Evolutionary conservation across 2,113 vertebrate genomes (phyloP).

Genomic region (Callospermophilus lateralis): DNA sequence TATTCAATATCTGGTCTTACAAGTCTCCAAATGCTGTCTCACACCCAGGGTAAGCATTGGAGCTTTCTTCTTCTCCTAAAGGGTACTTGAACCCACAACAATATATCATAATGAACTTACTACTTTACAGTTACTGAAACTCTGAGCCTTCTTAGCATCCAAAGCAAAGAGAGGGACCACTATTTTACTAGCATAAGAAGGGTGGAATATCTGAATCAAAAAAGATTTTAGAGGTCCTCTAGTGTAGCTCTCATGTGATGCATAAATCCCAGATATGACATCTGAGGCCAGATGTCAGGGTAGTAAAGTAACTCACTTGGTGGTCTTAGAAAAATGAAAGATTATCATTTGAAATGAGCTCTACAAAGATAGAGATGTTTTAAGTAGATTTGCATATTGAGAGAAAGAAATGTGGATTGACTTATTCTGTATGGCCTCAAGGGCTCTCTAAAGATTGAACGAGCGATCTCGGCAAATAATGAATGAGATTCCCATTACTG

Average conservation of each 20-base stretch:
- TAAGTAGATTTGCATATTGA: conserved; percentile 71
- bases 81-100: neutral
- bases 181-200: neutral
- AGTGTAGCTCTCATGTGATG: neutral
- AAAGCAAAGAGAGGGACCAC: neutral
- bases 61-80: neutral
- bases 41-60: neutral
- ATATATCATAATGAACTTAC: neutral
- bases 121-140: neutral
- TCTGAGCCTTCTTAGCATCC: neutral
- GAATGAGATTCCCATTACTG: conserved; percentile 66
- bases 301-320: neutral
- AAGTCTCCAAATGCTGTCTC: accelerated
- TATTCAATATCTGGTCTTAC: neutral
- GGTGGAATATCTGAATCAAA: neutral
- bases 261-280: neutral
- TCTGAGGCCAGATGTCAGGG: neutral
- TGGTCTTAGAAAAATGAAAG: conserved; percentile 62
- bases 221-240: no score
- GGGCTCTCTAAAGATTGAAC: conserved; percentile 69
- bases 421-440: conserved; percentile 54
- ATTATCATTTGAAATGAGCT: conserved; percentile 63
- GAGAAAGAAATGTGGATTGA: conserved; percentile 62
- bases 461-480: conserved; percentile 67
- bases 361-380: conserved; percentile 67